These are phyloP conservation scores for Plumapathes pennacea DNA, from an alignment of 92 coral and sea anemone species.

Conservation along the genomic window DNA sequence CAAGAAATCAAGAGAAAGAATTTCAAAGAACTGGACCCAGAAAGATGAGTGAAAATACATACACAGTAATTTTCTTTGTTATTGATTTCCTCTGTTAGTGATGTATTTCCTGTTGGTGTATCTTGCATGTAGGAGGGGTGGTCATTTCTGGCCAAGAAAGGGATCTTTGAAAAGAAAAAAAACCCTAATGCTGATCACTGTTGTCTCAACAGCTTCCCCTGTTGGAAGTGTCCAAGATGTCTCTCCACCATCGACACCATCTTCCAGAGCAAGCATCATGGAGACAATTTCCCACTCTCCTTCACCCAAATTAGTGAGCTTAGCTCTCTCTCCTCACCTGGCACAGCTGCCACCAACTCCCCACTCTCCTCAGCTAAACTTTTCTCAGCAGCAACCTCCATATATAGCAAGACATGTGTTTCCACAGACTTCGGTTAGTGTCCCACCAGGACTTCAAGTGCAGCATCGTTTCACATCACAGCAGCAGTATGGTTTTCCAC, in stretches of 20 bases:
- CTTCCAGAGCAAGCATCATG: conserved; percentile 69
- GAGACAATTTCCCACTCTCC: conserved; percentile 68
- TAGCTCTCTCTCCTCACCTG: conserved; percentile 72
- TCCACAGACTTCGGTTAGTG: conserved; percentile 50
- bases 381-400: conserved; percentile 44
- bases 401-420: conserved; percentile 63
- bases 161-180: neutral
- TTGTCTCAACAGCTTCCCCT: conserved; percentile 72
- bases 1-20: too few species aligned
- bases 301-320: conserved; percentile 80
- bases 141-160: too few species aligned
- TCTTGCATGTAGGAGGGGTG: too few species aligned
- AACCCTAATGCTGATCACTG: neutral
- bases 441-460: conserved; percentile 47
- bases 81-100: neutral
- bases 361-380: conserved; percentile 70
- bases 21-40: too few species aligned
- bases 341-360: conserved; percentile 61
- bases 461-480: conserved; percentile 55
- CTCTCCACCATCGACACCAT: conserved; percentile 96
- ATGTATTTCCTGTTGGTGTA: too few species aligned
- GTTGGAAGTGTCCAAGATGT: conserved; percentile 93
- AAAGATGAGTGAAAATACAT: too few species aligned
- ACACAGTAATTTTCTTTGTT: neutral
- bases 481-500: conserved; percentile 53